These are phyloP conservation scores for Crambe crambe DNA, from an alignment of 37 sponge, comb jelly and placozoan genomes.

Conservation along the genomic window DNA sequence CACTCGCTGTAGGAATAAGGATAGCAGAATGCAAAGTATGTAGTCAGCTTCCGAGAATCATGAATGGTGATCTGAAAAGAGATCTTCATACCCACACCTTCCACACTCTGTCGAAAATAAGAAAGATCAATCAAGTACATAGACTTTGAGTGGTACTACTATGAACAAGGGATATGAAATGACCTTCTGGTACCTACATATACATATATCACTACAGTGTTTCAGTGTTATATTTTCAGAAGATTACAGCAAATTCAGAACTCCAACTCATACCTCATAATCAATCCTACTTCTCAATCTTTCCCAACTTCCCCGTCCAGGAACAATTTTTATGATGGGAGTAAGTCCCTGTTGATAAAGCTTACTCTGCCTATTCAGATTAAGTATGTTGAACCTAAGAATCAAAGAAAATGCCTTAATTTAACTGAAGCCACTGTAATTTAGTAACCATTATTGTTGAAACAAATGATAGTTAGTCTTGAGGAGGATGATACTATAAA, in stretches of 20 bases:
- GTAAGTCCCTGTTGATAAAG: conserved; percentile 90
- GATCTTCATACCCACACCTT: conserved; percentile 72
- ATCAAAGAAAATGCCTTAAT: too few relatives aligned
- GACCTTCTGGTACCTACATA: too few relatives aligned
- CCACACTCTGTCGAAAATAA: conserved; percentile 2
- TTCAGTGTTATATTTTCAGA: not conserved
- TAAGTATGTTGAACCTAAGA: conserved; percentile 74
- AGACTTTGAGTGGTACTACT: too few relatives aligned
- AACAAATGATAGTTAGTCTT: too few relatives aligned
- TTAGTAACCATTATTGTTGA: too few relatives aligned
- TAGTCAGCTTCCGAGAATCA: conserved; percentile 53
- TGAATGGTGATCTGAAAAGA: conserved; percentile 70
- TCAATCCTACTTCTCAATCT: conserved; percentile 69
- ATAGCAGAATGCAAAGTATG: conserved; percentile 93
- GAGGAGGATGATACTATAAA: too few relatives aligned
- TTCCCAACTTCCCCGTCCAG: conserved; percentile 86
- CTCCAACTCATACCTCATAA: conserved; percentile 62
- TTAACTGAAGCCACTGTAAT: too few relatives aligned
- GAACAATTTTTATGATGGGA: conserved; percentile 71
- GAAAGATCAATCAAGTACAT: not conserved
- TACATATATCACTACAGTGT: not conserved
- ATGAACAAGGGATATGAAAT: too few relatives aligned
- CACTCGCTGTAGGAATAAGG: conserved; percentile 91
- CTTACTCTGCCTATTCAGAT: conserved; percentile 89
- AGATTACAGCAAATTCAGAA: conserved; percentile 16